Evolutionary conservation across 2,797 vertebrate genomes (phyloP), one percentile per base, ranked within the genome.

Genomic region (Meriones psammophilus): DNA sequence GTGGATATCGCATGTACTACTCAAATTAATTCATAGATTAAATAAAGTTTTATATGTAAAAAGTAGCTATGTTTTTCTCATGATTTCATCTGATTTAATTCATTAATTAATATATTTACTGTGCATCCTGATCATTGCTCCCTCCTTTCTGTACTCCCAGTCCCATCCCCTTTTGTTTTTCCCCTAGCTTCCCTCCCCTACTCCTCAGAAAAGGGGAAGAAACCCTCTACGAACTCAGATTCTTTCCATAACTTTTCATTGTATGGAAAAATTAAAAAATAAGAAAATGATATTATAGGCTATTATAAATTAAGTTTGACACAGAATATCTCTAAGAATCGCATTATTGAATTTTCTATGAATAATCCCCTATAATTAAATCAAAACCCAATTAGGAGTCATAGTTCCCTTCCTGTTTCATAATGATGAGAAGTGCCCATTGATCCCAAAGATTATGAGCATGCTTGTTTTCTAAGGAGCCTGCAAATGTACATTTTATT

Each of bases 301-400:
- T 36, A 92, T 95, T 86, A n/a, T 74, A 39, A 95, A 96, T 68
- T 76, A 85, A 93, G 46, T 83, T 96, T 91, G 68, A 97, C 92
- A 95, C 94, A 36, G 79, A 94, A 85, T 68, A 74, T 86, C 17
- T 91, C 54, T 96, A 69, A 12, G 0, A 93, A 80, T 4, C 22
- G 18, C 71, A 24, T 85, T 87, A 50, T 36, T 60, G 68, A 96
- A 85, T 22, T 77, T 30, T 78, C 66, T 78, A 78, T 50, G 2
- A 33, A 54, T 71, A 42, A 76, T 0, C 36, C 50, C 24, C 22
- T 66, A 83, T 22, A 69, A 97, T 93, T 97, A 84, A 96, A 97
- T 96, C 39, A 92, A 84, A 90, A 97, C 71, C 3, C 56, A 94
- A 93, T 97, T 93, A 96, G 66, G 58, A 97, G 60, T 91, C 56